Base-by-base conservation (phyloP, 2,113 vertebrate species). In the Colaptes auratus region DNA sequence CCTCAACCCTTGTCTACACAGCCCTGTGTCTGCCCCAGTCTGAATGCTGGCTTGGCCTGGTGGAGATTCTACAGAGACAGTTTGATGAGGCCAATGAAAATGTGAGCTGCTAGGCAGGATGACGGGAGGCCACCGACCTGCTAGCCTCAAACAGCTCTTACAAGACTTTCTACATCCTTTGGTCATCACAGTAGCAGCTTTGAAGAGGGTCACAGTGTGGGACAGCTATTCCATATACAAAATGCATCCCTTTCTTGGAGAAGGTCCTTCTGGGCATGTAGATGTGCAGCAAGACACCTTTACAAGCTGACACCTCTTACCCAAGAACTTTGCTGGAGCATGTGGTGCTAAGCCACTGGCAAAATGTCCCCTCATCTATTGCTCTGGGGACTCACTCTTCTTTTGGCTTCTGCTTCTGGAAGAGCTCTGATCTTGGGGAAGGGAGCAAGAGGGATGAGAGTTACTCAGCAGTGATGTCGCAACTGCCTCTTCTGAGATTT, bases 51-150 rank as follows among this genome's bases (percentile, higher is more conserved):
- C 39, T 66, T 81, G 39, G n/a, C 25, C 19, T 66, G 56, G 5
- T 48, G 39, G 17, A 39, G 31, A 17, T 83, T 80, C 93, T 63
- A 46, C 25, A 48, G 36, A 24, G 55, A 5, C 55, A 44, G 21
- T 69, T 72, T 42, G 60, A n/a, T 8, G 33, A 36, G 16, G 63
- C 59, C 52, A 16, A 1, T 61, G 31, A 33, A 63, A 24, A 83
- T 35, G 10, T 0, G 1, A 79, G 53, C 58, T 1, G 0, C 31
- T 27, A 17, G 35, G n/a, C 35, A 63, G 30, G 10, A 7, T 59
- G 35, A 5, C 36, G 30, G 25, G 55, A 86, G 25, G 35, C 21
- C 33, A 53, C 25, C 0, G 11, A 33, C 33, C 24, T 2, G 1
- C 44, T 21, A 46, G 67, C 63, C 36, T 72, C 69, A 53, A 23